Percentiles rank a stretch among this genome's conserved stretches.
Evolutionary conservation across 2,888 invertebrate genomes (phyloP).

Genomic region (Pristionchus exspectatus): DNA sequence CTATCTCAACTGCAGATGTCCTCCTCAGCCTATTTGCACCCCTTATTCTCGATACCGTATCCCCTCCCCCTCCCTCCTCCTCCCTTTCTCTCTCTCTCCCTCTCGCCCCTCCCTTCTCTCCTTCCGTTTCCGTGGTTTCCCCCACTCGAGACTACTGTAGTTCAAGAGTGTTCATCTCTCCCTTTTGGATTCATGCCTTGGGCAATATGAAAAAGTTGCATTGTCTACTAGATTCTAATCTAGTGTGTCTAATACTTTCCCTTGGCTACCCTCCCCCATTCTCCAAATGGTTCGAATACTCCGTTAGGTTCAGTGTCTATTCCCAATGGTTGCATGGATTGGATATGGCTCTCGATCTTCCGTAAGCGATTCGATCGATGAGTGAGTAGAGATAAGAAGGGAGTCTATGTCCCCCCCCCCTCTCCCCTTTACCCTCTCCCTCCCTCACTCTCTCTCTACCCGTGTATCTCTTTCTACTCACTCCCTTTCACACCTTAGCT

Average conservation of each 20-base stretch:
- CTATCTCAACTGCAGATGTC: constrained; percentile 42
- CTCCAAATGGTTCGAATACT: neutral
- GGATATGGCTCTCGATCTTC: constrained; percentile 28
- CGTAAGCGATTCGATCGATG: constrained; percentile 39
- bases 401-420: constrained; percentile 43
- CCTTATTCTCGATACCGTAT: constrained; percentile 40
- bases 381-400: constrained; percentile 50
- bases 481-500: constrained; percentile 39
- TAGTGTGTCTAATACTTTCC: too few relatives aligned
- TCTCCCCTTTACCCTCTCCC: constrained; percentile 2
- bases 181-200: neutral
- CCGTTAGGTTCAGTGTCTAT: neutral
- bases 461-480: constrained; percentile 44
- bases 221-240: neutral
- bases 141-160: neutral
- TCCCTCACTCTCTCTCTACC: constrained; percentile 3
- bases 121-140: constrained; percentile 43
- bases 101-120: constrained; percentile 32
- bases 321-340: neutral
- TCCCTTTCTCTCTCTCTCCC: neutral
- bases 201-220: neutral
- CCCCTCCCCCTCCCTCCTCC: neutral
- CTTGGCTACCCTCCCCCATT: too few relatives aligned
- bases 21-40: constrained; percentile 12
- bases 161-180: neutral